A percentile compares a stretch with the other conserved stretches of the same genome.
Conservation (phyloP, 2,797 vertebrate genomes). For the Girardinus metallicus region DNA sequence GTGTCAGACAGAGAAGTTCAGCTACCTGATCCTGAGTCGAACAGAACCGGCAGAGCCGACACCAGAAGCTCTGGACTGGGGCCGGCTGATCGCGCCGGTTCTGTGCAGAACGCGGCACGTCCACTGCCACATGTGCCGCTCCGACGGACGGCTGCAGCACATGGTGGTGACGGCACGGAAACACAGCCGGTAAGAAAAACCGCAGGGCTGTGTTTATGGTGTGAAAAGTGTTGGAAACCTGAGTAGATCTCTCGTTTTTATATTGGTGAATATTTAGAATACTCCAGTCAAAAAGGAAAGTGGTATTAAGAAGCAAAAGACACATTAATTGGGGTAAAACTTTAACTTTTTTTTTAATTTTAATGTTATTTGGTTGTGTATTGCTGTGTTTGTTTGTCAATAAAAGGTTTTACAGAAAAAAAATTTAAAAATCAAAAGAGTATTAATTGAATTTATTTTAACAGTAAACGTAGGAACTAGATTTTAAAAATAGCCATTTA, state of each 20-base stretch:
- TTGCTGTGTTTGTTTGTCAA: not conserved
- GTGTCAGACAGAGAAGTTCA: slow-evolving; percentile 83
- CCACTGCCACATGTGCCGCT: slow-evolving; percentile 84
- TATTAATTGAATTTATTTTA: too few species aligned
- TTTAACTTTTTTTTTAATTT: not conserved
- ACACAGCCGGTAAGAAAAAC: slow-evolving; percentile 80
- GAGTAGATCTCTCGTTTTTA: too few species aligned
- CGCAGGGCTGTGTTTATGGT: not conserved
- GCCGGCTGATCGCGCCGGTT: slow-evolving; percentile 81
- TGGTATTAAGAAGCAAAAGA: too few species aligned
- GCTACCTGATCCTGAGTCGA: slow-evolving; percentile 84
- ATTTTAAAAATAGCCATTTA: not conserved
- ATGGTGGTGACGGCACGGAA: slow-evolving; percentile 80
- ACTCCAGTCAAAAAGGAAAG: too few species aligned
- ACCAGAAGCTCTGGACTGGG: slow-evolving; percentile 70
- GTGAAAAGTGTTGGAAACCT: not conserved
- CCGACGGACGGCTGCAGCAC: slow-evolving; percentile 80
- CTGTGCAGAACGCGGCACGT: slow-evolving; percentile 80
- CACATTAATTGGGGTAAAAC: not conserved
- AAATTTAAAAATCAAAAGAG: too few species aligned
- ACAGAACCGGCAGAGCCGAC: slow-evolving; percentile 10
- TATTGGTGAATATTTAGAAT: too few species aligned
- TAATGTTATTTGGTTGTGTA: not conserved
- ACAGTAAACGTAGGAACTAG: not conserved
- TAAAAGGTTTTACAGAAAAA: too few species aligned